Evolutionary conservation across 2,797 vertebrate species (phyloP), one percentile per base, ranked within the genome.

Genomic region (Harpagifer antarcticus): DNA sequence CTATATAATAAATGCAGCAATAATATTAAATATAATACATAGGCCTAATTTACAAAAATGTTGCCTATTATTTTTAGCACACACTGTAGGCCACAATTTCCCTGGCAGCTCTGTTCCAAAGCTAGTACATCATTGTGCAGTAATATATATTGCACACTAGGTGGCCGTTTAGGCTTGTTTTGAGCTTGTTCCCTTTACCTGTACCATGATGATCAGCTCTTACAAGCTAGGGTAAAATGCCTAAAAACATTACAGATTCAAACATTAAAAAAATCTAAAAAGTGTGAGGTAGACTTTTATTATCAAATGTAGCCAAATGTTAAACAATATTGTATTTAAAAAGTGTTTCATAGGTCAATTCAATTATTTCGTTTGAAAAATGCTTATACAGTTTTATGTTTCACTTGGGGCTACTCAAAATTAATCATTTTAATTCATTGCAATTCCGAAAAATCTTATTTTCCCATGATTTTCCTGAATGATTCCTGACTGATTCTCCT

Each of bases 81-180:
- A 15, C 12, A 62, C 13, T 27, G 3, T 27, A 27, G 27, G 27
- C 27, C 27, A 44, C 3, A 53, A 53, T 48, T 3, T 44, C 9
- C n/a, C 8, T 23, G 19, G 3, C 9, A 58, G 13, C 17, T 37
- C 8, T 47, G 23, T 59, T 33, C 60, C 17, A 23, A 23, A 19
- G 13, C 33, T n/a, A 55, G 31, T 14, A 43, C 15, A 5, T 37
- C 14, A 15, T 17, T 9, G 1, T 81, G 86, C 62, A 88, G 11
- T 87, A 76, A 40, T 4, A 43, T 0, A 45, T 43, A 16, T 59
- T 74, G 9, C 0, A 77, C 91, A 87, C 88, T 62, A 31, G 62
- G 81, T 8, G 81, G 74, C 80, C 74, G 56, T 85, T 61, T 58
- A 78, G 76, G 44, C 76, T 45, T 33, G 27, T 59, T 77, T 77